A percentile compares a stretch with the other conserved stretches of the same genome.
phyloP scores from a whole-genome alignment of 2,888 invertebrate genomes.

The Stratiomys singularior region DNA sequence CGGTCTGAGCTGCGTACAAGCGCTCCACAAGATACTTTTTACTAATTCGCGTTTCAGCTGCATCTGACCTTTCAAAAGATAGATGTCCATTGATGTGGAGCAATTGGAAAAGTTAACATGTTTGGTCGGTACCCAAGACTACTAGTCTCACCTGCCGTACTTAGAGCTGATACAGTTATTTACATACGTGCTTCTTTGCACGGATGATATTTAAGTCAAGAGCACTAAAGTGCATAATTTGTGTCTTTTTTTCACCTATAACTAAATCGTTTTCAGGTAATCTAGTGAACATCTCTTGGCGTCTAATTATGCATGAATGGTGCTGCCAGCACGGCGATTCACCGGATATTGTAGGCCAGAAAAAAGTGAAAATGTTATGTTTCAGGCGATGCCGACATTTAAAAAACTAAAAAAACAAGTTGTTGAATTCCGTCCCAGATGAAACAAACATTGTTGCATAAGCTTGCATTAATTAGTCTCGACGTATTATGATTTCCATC shows the following conservation, averaged over 20 bases:
- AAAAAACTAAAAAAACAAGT: too few species aligned
- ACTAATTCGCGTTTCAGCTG: conserved; percentile 6
- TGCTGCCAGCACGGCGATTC: too few species aligned
- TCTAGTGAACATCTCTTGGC: not conserved
- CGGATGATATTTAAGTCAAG: conserved; percentile 30
- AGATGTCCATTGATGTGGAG: conserved; percentile 10
- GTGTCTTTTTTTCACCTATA: not conserved
- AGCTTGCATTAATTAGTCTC: too few species aligned
- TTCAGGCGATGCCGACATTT: too few species aligned
- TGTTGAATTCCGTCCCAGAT: too few species aligned
- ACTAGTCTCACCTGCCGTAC: not conserved
- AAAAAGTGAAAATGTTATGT: too few species aligned
- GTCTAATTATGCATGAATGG: too few species aligned
- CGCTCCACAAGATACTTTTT: not conserved
- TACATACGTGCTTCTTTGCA: conserved; percentile 8
- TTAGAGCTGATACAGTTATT: conserved; percentile 20
- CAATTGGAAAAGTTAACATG: not conserved
- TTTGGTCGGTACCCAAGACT: not conserved
- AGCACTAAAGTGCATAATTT: conserved; percentile 25
- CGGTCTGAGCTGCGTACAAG: not conserved
- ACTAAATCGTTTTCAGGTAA: conserved; percentile 3
- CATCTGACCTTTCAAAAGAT: conserved; percentile 14
- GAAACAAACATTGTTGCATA: too few species aligned
- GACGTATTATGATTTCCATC: too few species aligned
- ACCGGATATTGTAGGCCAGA: too few species aligned